phyloP scores from a whole-genome alignment of 2,113 vertebrate genomes.

The Drymodes brunneopygia region DNA sequence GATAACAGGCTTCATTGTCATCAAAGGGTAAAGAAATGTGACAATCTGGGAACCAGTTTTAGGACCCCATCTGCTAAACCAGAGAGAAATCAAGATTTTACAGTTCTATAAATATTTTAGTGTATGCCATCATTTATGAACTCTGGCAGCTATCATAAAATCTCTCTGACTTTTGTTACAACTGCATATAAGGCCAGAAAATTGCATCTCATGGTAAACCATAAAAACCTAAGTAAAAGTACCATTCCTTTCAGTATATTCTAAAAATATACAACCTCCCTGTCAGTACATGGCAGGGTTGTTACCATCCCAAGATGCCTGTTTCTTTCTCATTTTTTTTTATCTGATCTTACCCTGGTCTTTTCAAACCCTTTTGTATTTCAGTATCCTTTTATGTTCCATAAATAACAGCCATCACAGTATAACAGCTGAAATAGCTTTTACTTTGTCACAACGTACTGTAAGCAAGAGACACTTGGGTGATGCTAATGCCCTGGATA shows the following conservation, averaged over 20 bases:
- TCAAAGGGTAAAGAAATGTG: conserved; percentile 81
- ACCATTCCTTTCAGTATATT: conserved; percentile 84
- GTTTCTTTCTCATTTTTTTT: conserved; percentile 73
- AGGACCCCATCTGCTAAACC: conserved; percentile 83
- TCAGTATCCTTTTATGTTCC: conserved; percentile 76
- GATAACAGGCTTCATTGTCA: conserved; percentile 76
- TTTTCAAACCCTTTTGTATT: conserved; percentile 74
- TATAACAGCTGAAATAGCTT: conserved; percentile 73
- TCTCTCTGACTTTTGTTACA: conserved; percentile 86
- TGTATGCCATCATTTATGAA: conserved; percentile 88
- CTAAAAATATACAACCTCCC: conserved; percentile 83
- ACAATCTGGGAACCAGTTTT: conserved; percentile 80
- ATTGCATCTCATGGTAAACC: conserved; percentile 88
- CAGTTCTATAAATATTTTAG: conserved; percentile 91
- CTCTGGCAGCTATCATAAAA: conserved; percentile 89
- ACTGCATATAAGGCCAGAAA: conserved; percentile 87
- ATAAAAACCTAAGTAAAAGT: conserved; percentile 88
- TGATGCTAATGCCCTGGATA: conserved; percentile 13
- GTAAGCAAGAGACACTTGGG: conserved; percentile 66
- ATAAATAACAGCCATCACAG: conserved; percentile 71
- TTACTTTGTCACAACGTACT: conserved; percentile 68
- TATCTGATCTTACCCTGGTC: conserved; percentile 76
- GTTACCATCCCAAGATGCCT: conserved; percentile 76
- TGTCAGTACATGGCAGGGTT: conserved; percentile 76
- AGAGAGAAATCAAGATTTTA: conserved; percentile 88